Evolutionary conservation across 1,140 invertebrate species (phyloP), one percentile per base, ranked within the genome.

Genomic region (Trissolcus basalis): DNA sequence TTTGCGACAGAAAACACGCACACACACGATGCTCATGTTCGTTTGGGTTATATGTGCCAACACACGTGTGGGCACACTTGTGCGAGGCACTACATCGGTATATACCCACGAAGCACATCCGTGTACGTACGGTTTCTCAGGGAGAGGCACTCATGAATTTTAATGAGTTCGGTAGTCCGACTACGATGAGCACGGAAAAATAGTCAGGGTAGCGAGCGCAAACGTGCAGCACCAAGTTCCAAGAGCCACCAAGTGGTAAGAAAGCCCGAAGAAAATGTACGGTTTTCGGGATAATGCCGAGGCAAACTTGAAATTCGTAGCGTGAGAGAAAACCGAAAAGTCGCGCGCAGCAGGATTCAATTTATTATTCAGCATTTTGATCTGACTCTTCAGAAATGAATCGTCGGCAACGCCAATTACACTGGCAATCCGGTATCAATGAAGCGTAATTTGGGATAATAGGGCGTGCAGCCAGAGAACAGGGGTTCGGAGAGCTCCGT

Each of bases 381-480:
- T 39, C 33, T 33, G 36, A 4, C 53, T 48, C 19, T 27, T 27
- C 2, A 27, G 41, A 74, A 80, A 83, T 80, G 80, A 82, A 74
- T 77, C 64, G 75, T 14, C 75, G 55, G 68, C 13, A 49, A 77
- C 61, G 78, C 76, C 80, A 82, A 81, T 82, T 80, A 78, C 79
- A 49, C 41, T 47, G 65, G 61, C 78, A 79, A 84, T 82, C 81
- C 73, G 73, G 65, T 79, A 77, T 80, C 80, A 80, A 84, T 82
- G 77, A 83, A 78, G 45, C 69, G 76, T 82, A 80, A 84, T 82
- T 81, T 71, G 78, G 74, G 76, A 77, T 82, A 83, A 83, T 79
- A 80, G 78, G 73, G 55, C 64, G 79, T 69, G 71, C 58, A 61
- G 58, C 32, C 48, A 59, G 50, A 59, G 50, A 61, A 56, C 8